Evolutionary conservation across 2,797 vertebrate species (phyloP), one percentile per base, ranked within the genome.

Genomic region (Lacerta bilineata): DNA sequence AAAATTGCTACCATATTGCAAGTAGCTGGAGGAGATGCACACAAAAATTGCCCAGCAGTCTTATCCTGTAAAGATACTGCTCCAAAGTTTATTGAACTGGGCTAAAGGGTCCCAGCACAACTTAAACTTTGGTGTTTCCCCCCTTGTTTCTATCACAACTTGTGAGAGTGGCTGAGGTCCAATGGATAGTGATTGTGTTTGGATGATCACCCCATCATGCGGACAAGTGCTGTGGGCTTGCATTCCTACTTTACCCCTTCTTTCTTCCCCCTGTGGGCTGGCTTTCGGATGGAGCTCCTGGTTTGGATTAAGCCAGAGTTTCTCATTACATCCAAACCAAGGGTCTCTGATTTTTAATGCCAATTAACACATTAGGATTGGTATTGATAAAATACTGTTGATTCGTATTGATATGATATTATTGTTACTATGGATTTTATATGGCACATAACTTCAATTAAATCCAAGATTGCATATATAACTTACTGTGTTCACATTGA

Each of bases 1-100:
- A 88, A 43, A 7, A 0, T 88, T 91, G n/a, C 82, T 90, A 77
- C 68, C 81, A 78, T 25, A 0, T 0, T 85, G 46, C 76, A 0
- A 0, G 36, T 64, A 59, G 80, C 39, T 27, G 33, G 27, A 69
- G n/a, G 20, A 86, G 55, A 27, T 23, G 20, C 13, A 46, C 8
- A 15, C 55, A 79, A 55, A n/a, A 61, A 80, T 43, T 64, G 36
- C 25, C 39, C 9, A n/a, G 25, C 6, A 46, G 11, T 25, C 55
- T 82, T 66, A 59, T 85, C 43, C 20, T 77, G 43, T 9, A n/a
- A 43, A 66, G 29, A 6, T 5, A 2, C 25, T 76, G 36, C 2
- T 5, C 15, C 20, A 36, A 55, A 10, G 29, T 25, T 29, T 82
- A 43, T 50, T 50, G 76, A 43, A 78, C 13, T 46, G 43, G 66